phyloP scores from a whole-genome alignment of 2,797 vertebrate species.

The Microcaecilia unicolor region DNA sequence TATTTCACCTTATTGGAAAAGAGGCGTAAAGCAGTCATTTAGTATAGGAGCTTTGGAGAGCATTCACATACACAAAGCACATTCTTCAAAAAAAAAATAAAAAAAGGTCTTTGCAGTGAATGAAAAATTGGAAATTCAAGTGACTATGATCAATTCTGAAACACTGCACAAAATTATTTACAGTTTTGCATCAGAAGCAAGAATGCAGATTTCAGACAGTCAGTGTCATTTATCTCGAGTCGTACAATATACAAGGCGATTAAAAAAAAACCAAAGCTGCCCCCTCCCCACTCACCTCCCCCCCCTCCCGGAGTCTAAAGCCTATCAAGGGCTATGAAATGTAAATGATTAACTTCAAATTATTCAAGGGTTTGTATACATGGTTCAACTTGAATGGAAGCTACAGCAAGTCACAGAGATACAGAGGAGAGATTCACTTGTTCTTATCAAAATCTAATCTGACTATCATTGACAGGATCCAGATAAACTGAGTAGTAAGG shows the following conservation, averaged over 20 bases:
- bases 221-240: conserved; percentile 61
- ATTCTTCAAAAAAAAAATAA: conserved; percentile 29
- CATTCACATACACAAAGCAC: conserved; percentile 23
- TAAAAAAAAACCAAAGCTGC: conserved; percentile 65
- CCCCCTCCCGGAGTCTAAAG: conserved; percentile 59
- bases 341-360: conserved; percentile 85
- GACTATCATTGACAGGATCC: conserved; percentile 50
- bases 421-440: conserved; percentile 45
- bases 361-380: conserved; percentile 68
- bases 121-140: conserved; percentile 83
- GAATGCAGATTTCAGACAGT: conserved; percentile 67
- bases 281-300: conserved; percentile 65
- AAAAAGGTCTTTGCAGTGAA: conserved; percentile 64
- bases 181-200: conserved; percentile 79
- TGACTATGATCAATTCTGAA: conserved; percentile 90
- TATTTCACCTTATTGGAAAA: conserved; percentile 58
- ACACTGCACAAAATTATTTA: conserved; percentile 93
- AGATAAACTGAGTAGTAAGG: conserved; percentile 53
- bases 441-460: conserved; percentile 64
- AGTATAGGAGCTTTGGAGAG: conserved; percentile 19
- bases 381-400: conserved; percentile 57
- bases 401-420: conserved; percentile 40
- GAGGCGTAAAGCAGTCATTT: conserved; percentile 46
- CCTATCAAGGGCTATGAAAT: conserved; percentile 61
- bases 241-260: conserved; percentile 60